Percentiles rank a stretch among this genome's conserved stretches.
These are phyloP conservation scores for Enteromius argenteus DNA, from an alignment of 2,797 vertebrate species.

Conservation along the genomic window DNA sequence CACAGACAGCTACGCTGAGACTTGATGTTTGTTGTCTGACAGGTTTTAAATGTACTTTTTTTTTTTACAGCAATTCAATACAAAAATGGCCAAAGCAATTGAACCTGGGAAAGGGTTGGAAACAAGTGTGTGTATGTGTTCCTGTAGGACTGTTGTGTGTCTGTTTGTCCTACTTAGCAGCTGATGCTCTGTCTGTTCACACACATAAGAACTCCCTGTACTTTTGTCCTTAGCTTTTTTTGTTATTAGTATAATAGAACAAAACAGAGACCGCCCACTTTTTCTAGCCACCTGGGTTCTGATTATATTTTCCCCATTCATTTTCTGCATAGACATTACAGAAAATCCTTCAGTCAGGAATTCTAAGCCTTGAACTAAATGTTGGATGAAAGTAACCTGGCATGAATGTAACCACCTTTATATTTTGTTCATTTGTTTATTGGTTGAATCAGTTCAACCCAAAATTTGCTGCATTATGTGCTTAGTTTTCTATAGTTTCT, in stretches of 20 bases:
- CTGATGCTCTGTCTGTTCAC: slow-evolving; percentile 1
- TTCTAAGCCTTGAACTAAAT: neutral
- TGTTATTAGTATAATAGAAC: neutral
- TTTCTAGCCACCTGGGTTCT: neutral
- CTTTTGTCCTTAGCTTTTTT: neutral
- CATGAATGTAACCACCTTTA: neutral
- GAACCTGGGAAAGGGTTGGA: neutral
- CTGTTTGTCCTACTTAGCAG: slow-evolving; percentile 8
- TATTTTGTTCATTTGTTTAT: neutral
- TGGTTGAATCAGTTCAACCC: neutral
- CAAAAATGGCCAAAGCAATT: neutral
- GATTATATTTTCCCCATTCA: neutral
- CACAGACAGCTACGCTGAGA: neutral
- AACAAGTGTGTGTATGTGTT: neutral
- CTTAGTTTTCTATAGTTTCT: neutral
- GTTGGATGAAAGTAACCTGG: neutral
- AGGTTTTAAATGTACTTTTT: neutral
- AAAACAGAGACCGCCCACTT: neutral
- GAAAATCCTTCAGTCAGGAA: neutral
- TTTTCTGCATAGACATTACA: neutral
- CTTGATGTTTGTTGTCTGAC: neutral
- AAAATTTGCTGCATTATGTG: neutral
- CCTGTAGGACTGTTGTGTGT: neutral
- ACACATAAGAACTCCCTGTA: slow-evolving; percentile 18
- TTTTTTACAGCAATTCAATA: neutral